Base-by-base conservation (phyloP, 1,140 invertebrate species). In the Solenopsis invicta region DNA sequence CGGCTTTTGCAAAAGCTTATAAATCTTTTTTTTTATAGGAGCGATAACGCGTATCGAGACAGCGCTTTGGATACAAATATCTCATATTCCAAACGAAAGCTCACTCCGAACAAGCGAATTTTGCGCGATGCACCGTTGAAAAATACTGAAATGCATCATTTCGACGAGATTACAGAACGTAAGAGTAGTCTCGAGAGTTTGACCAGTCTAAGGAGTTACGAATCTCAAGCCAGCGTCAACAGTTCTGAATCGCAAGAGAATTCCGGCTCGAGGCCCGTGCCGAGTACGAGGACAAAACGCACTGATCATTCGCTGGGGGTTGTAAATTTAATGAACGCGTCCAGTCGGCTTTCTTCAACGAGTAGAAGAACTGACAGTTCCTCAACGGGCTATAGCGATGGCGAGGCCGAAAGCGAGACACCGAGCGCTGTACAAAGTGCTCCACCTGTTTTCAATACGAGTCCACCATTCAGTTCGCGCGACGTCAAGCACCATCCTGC, bases 141-240 rank as follows among this genome's bases (percentile, higher is more conserved):
- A 13, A 90, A 81, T 9, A 89, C 89, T n/a, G 94, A 95, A 80
- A 87, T 87, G 16, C 94, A 94, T n/a, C 88, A 90, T n/a, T 92
- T 90, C 2, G 90, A 92, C 0, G 93, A 95, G 2, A 88, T 93
- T 3, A 92, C 93, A 41, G 94, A 95, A 16, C 93, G 96, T 21
- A 96, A 96, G 92, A 96, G 95, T 16, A 96, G 96, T 80, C 92
- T 96, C 29, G 96, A 96, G 87, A 96, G 96, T 76, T 91, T 96
- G 48, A 94, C 95, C 6, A 96, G 96, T 69, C 93, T 96, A 50
- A 93, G 94, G 52, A 96, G 95, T 77, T 95, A 93, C 34, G 95
- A 96, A 88, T 96, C 95, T 56, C 95, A 96, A 88, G 86, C 94
- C 0, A 95, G 93, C 76, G 93, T 95, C n/a, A 95, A 95, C 37